Evolutionary conservation across 2,113 vertebrate species (phyloP), one percentile per base, ranked within the genome.

Genomic region (Pholis gunnellus): DNA sequence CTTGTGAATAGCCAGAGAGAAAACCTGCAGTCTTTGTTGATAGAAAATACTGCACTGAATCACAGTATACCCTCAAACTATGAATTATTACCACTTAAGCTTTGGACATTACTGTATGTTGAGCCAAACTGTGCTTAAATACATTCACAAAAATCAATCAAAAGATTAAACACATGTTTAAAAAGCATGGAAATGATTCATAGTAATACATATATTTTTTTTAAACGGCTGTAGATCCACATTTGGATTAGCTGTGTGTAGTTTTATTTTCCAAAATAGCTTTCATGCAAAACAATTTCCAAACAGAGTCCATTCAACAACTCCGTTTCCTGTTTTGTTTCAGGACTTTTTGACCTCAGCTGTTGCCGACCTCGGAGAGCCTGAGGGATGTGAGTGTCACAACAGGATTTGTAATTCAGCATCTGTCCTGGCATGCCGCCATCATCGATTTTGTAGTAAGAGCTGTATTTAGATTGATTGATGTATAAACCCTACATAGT

Each of bases 1-100:
- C 57, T 77, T 72, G 85, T 88, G 82, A 89, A 88, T 86, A 86
- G 44, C 25, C 17, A 20, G 22, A 36, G 29, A 48, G 48, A 59
- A 79, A 74, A 63, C 11, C 27, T 68, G 66, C 34, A 27, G 7
- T 44, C 22, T 78, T 72, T 82, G 44, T 83, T 83, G 42, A 52
- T 1, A 25, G 57, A 74, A 36, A 79, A 70, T 25, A 57, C 7
- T 61, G 22, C 36, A 61, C 34, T 63, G 7, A 69, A 34, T 81
- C 63, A 70, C 38, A 74, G 48, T 29, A 82, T 65, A 57, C 1
- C 17, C 14, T 54, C 13, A 34, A 38, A 72, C 0, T 40, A 29
- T 54, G 14, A 72, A 54, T 75, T 38, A 46, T 60, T 68, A 20
- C 25, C 57, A 63, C 34, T 25, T 44, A 10, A 52, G 20, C 20